Evolutionary conservation across 2,797 vertebrate species (phyloP).

Genomic region (Varecia variegata): DNA sequence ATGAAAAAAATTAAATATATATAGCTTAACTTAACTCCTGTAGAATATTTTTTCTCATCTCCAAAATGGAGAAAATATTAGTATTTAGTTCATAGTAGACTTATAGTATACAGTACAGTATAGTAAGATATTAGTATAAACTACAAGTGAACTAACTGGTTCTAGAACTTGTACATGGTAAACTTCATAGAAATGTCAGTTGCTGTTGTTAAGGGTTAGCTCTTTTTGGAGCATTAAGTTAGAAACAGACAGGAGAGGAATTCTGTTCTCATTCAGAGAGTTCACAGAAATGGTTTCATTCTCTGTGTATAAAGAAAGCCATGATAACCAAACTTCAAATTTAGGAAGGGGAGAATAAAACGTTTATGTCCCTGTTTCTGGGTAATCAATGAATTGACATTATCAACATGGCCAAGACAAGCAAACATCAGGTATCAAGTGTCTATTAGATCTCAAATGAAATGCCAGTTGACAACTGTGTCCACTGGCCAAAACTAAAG

Average conservation of each 20-base stretch:
- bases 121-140: too few relatives aligned
- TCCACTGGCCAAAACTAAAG: neutral
- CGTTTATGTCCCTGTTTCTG: neutral
- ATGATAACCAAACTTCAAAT: neutral
- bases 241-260: neutral
- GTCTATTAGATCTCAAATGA: neutral
- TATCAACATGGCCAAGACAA: neutral
- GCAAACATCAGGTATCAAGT: neutral
- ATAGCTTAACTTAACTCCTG: neutral
- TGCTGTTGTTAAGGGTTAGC: neutral
- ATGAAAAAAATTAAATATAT: neutral
- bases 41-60: neutral
- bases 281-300: neutral
- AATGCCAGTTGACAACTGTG: neutral
- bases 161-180: neutral
- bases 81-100: neutral
- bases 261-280: neutral
- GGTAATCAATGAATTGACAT: neutral
- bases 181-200: neutral
- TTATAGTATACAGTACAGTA: too few relatives aligned
- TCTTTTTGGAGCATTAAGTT: neutral
- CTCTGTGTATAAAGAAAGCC: neutral
- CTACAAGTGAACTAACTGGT: neutral
- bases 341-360: neutral
- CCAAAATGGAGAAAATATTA: neutral